Evolutionary conservation across 2,888 invertebrate genomes (phyloP), one percentile per base, ranked within the genome.

Genomic region (Oscheius myriophilus): DNA sequence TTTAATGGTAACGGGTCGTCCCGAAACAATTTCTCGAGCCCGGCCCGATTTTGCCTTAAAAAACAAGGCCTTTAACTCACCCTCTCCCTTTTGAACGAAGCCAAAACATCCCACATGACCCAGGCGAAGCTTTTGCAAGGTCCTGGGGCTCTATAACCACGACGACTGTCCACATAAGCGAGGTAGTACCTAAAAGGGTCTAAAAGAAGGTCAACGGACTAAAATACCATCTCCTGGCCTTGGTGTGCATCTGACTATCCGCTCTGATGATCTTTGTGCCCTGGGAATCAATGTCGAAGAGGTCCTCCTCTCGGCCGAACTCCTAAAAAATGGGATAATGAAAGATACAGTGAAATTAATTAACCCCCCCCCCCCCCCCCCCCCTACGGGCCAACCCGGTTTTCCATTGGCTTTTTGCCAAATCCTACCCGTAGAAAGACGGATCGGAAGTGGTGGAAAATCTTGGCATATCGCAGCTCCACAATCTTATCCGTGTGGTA

Each of bases 401-500:
- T n/a, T n/a, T n/a, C n/a, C n/a, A n/a, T n/a, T n/a, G 33, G 33
- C 33, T 33, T 33, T 33, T 18, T 25, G 39, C 12, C 39, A 52
- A 21, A 46, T 16, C 43, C 12, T 41, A 73, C 81, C 55, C 73
- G 72, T 23, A 83, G 80, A 66, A 84, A 83, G n/a, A 67, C 62
- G 11, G 52, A 57, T 1, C 84, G 74, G 49, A 78, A 83, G 18
- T 74, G 54, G 25, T 55, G 23, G 45, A 63, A 80, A 39, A 84
- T 69, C 57, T 76, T 76, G 39, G 73, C 73, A 49, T 80, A 81
- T 12, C 82, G 75, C 53, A 82, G 69, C 54, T 83, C 82, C 16
- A 84, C 82, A 26, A 84, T 73, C 46, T 80, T 78, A 54, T 84
- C 84, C 33, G 84, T 82, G 58, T 83, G 82, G 70, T 81, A 84